Conservation (phyloP, 2,888 invertebrate species). For the Thera britannica region DNA sequence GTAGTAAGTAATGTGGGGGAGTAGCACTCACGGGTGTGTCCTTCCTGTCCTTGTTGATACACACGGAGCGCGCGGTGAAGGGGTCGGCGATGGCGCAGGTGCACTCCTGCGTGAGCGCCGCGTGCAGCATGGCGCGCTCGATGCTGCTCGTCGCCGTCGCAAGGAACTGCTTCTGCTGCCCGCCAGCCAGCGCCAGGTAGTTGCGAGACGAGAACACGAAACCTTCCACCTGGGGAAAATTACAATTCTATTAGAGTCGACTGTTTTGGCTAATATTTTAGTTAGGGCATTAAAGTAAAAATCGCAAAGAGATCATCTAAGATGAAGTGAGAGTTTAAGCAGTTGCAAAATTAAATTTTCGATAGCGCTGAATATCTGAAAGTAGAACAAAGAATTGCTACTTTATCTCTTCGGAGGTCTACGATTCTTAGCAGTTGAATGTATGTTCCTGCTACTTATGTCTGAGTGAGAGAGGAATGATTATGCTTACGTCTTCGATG, state of each 20-base stretch:
- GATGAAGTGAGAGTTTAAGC: too few species aligned
- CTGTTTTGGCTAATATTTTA: too few species aligned
- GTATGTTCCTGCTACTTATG: background rate
- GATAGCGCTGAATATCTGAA: too few species aligned
- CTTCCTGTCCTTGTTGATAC: conserved; percentile 67
- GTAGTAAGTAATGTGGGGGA: background rate
- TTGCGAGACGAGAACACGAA: conserved; percentile 87
- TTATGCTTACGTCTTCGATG: conserved; percentile 79
- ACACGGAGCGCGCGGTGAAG: conserved; percentile 64
- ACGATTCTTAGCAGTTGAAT: background rate
- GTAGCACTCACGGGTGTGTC: conserved; percentile 59
- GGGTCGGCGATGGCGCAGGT: conserved; percentile 63
- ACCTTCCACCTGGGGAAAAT: conserved; percentile 82
- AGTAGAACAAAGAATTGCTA: too few species aligned
- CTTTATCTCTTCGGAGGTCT: background rate
- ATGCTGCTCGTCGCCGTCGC: conserved; percentile 81
- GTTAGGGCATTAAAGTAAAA: too few species aligned
- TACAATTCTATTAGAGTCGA: background rate
- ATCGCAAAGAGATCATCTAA: too few species aligned
- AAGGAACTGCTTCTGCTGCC: conserved; percentile 86
- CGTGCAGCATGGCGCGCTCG: conserved; percentile 63
- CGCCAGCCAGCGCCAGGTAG: conserved; percentile 65
- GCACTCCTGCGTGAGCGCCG: conserved; percentile 75
- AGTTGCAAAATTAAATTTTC: too few species aligned
- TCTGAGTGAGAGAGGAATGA: background rate